Evolutionary conservation across 2,888 invertebrate genomes (phyloP).

Genomic region (Dorcus hopei): DNA sequence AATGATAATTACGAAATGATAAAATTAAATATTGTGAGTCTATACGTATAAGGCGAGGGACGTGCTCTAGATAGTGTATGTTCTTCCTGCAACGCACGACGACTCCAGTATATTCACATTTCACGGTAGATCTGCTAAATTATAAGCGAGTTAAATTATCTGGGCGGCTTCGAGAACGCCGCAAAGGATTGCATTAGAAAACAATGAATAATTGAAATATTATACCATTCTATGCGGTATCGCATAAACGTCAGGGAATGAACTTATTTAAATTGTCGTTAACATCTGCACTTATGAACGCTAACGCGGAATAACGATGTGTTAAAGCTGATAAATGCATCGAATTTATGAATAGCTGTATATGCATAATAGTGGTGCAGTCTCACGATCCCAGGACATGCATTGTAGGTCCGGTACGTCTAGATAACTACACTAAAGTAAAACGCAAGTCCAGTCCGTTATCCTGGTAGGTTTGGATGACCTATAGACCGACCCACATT

Average conservation of each 20-base stretch:
- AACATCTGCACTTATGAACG: slow-evolving; percentile 12
- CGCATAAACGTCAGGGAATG: slow-evolving; percentile 22
- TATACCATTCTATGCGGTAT: slow-evolving; percentile 21
- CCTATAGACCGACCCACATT: slow-evolving; percentile 25
- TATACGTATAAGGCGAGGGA: background rate
- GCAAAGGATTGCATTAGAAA: slow-evolving; percentile 22
- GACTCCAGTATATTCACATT: slow-evolving; percentile 2
- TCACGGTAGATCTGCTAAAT: background rate
- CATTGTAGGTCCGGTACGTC: too few relatives aligned
- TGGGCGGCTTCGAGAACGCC: background rate
- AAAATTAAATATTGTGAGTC: slow-evolving; percentile 1
- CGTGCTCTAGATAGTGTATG: background rate
- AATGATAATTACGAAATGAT: slow-evolving; percentile 1
- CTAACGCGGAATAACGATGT: slow-evolving; percentile 17
- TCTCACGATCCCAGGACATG: background rate
- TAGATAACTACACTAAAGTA: background rate
- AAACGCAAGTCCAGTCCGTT: slow-evolving; percentile 13
- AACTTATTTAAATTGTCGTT: slow-evolving; percentile 19
- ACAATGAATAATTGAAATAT: slow-evolving; percentile 30
- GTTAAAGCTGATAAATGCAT: slow-evolving; percentile 23
- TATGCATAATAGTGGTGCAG: background rate
- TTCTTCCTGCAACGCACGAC: background rate
- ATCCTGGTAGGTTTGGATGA: slow-evolving; percentile 19
- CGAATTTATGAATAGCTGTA: slow-evolving; percentile 17
- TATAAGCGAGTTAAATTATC: slow-evolving; percentile 1